Evolutionary conservation across 1,140 invertebrate species (phyloP), one percentile per base, ranked within the genome.

Genomic region (Epicauta chinensis): DNA sequence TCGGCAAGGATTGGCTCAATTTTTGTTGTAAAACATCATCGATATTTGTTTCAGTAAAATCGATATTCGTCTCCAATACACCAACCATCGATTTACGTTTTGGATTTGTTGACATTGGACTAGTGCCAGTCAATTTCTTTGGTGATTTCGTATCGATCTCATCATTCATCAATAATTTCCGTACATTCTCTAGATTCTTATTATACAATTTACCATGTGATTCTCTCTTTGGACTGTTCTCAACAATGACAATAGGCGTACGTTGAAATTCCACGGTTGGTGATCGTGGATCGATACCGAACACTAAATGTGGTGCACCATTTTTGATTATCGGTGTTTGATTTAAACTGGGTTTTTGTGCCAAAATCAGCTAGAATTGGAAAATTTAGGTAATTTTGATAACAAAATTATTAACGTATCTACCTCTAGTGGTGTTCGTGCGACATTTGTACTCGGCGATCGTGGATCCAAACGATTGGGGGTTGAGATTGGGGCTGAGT

Each of bases 381-480:
- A 13, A 38, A 36, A 43, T 48, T 29, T n/a, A n/a, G n/a, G n/a
- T 2, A 23, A 3, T 23, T 23, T 23, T 23, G 7, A 2, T 7
- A 23, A 23, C 7, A 23, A 23, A 23, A 3, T n/a, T n/a, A n/a
- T n/a, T n/a, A 36, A 11, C n/a, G 15, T 5, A 49, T 15, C 55
- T 61, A 69, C 67, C 49, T 69, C 58, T 31, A 75, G 71, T 11
- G 73, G 73, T 10, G 73, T 75, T 10, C 73, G 61, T 13, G 66
- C 65, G 16, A 75, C 69, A 16, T 71, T 65, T 1, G 66, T 43
- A 44, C 64, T 72, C 2, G 73, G 73, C 2, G 73, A 75, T 6
- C 73, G 61, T 0, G 73, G 73, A 67, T 75, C 73, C 10, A 50
- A 49, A 34, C 23, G 23, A 23, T 23, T 23, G 0, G 62, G 51